Conservation (phyloP, 2,797 vertebrate species). For the Glyptemys insculpta region DNA sequence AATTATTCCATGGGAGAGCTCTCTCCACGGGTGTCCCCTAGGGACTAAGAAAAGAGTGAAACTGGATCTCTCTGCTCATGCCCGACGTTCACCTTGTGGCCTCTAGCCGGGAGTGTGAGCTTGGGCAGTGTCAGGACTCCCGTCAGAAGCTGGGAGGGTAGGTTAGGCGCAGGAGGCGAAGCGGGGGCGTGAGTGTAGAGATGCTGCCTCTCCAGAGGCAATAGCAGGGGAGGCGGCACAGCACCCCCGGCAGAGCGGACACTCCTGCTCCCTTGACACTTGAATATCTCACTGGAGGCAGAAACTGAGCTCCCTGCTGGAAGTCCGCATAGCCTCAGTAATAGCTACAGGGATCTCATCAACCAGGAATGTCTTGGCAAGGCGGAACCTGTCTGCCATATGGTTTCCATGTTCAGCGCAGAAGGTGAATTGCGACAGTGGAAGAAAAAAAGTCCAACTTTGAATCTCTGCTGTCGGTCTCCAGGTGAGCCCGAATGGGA, state of each 20-base stretch:
- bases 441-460: background rate
- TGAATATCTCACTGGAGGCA: constrained; percentile 41
- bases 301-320: constrained; percentile 62
- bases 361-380: constrained; percentile 78
- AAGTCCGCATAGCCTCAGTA: constrained; percentile 51
- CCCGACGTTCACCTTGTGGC: background rate
- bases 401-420: constrained; percentile 77
- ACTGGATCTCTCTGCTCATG: background rate
- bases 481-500: constrained; percentile 57
- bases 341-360: constrained; percentile 76
- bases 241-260: background rate
- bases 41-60: background rate
- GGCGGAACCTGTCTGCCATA: constrained; percentile 76
- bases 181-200: constrained; percentile 24
- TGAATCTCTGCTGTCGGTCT: constrained; percentile 65
- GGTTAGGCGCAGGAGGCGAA: background rate
- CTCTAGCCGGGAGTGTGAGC: background rate
- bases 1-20: rapidly evolving
- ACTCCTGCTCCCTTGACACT: constrained; percentile 35
- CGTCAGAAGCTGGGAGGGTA: background rate
- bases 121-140: background rate
- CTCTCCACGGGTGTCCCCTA: rapidly evolving
- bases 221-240: constrained; percentile 8
- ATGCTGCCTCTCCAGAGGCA: constrained; percentile 61
- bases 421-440: constrained; percentile 68